These are phyloP conservation scores for Agrochola litura DNA, from an alignment of 2,888 invertebrate species.

Conservation along the genomic window DNA sequence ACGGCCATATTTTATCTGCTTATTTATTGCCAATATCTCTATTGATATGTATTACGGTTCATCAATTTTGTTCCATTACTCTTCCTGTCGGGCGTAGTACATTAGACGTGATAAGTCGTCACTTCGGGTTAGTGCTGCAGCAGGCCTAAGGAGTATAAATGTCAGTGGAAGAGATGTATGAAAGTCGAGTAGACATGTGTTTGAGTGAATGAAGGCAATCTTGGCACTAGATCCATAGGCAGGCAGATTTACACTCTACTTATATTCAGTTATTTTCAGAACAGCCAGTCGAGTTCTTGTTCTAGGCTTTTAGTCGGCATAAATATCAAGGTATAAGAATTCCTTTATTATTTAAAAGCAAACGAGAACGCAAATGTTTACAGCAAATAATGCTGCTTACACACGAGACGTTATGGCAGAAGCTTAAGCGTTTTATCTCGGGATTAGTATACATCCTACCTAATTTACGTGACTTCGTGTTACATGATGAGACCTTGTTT, in stretches of 20 bases:
- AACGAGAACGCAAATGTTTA: slow-evolving; percentile 80
- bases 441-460: slow-evolving; percentile 87
- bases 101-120: slow-evolving; percentile 50
- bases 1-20: slow-evolving; percentile 86
- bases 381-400: slow-evolving; percentile 85
- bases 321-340: slow-evolving; percentile 68
- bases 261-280: slow-evolving; percentile 19
- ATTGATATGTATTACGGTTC: slow-evolving; percentile 71
- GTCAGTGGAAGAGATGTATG: slow-evolving; percentile 11
- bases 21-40: slow-evolving; percentile 84
- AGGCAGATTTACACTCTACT: background rate
- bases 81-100: slow-evolving; percentile 42
- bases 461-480: slow-evolving; percentile 87
- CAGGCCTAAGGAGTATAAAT: slow-evolving; percentile 21
- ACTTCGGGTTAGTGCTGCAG: slow-evolving; percentile 35
- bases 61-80: slow-evolving; percentile 63
- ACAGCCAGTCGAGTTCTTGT: slow-evolving; percentile 31
- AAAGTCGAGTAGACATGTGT: background rate
- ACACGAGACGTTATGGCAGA: slow-evolving; percentile 82
- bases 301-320: slow-evolving; percentile 42
- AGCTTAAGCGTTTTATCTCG: slow-evolving; percentile 86
- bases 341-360: slow-evolving; percentile 77
- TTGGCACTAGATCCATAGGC: background rate
- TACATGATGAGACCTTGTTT: slow-evolving; percentile 83
- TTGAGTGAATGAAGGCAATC: background rate